A percentile compares a stretch with the other conserved stretches of the same genome.
These are phyloP conservation scores for Nothocercus julius DNA, from an alignment of 2,113 vertebrate species.

Conservation along the genomic window DNA sequence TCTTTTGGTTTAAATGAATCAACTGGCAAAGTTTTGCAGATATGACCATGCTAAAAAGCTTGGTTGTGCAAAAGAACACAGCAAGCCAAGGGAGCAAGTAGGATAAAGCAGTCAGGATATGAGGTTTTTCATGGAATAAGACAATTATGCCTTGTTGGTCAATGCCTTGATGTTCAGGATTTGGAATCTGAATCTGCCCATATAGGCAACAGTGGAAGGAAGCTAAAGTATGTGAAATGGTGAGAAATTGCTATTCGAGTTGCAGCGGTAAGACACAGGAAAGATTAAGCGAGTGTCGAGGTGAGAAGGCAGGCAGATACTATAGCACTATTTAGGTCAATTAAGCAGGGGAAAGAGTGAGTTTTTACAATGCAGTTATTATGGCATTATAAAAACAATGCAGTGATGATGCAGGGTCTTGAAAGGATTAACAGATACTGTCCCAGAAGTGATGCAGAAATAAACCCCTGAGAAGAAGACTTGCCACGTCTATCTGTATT, in stretches of 20 bases:
- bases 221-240: background rate
- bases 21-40: background rate
- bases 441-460: background rate
- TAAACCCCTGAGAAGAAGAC: background rate
- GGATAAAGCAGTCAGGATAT: background rate
- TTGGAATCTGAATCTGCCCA: background rate
- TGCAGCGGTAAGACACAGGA: background rate
- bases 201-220: background rate
- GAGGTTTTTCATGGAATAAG: background rate
- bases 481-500: background rate
- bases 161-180: background rate
- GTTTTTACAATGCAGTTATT: background rate
- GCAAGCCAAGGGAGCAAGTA: background rate
- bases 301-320: background rate
- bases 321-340: background rate
- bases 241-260: background rate
- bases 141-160: background rate
- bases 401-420: background rate
- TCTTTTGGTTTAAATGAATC: background rate
- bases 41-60: background rate
- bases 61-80: background rate
- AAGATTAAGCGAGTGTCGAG: background rate
- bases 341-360: fast-evolving
- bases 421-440: background rate
- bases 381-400: background rate